Conservation (phyloP, 2,888 invertebrate species). For the Xylophagus ater region DNA sequence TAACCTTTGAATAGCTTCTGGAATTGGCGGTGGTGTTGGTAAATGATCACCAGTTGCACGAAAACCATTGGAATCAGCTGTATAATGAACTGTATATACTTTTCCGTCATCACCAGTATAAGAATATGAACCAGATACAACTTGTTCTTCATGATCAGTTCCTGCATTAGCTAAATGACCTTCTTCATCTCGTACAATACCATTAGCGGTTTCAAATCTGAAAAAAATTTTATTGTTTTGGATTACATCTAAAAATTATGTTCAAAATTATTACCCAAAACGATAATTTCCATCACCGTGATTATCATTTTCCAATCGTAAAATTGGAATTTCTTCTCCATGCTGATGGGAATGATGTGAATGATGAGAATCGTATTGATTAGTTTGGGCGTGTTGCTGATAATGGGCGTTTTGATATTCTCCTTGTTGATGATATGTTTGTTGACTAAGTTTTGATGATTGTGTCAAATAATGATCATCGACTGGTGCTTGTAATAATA, state of each 20-base stretch:
- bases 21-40: slow-evolving; percentile 64
- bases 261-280: too few species aligned
- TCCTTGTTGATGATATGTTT: too few species aligned
- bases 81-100: slow-evolving; percentile 52
- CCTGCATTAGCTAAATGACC: too few species aligned
- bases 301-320: slow-evolving; percentile 48
- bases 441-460: too few species aligned
- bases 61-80: slow-evolving; percentile 67
- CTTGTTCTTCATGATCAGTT: slow-evolving; percentile 48
- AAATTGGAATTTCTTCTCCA: slow-evolving; percentile 52
- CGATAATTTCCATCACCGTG: slow-evolving; percentile 53
- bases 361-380: too few species aligned
- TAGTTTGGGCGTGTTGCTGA: slow-evolving; percentile 26
- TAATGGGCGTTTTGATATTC: slow-evolving; percentile 14
- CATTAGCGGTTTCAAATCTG: slow-evolving; percentile 54
- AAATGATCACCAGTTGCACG: slow-evolving; percentile 65
- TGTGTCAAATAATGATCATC: too few species aligned
- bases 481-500: slow-evolving; percentile 21
- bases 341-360: too few species aligned
- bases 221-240: too few species aligned
- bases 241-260: too few species aligned
- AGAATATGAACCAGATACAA: slow-evolving; percentile 51
- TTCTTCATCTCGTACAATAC: slow-evolving; percentile 47
- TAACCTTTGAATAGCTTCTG: slow-evolving; percentile 34
- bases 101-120: slow-evolving; percentile 52